These are phyloP conservation scores for Noctua fimbriata DNA, from an alignment of 2,888 invertebrate genomes.

Conservation along the genomic window DNA sequence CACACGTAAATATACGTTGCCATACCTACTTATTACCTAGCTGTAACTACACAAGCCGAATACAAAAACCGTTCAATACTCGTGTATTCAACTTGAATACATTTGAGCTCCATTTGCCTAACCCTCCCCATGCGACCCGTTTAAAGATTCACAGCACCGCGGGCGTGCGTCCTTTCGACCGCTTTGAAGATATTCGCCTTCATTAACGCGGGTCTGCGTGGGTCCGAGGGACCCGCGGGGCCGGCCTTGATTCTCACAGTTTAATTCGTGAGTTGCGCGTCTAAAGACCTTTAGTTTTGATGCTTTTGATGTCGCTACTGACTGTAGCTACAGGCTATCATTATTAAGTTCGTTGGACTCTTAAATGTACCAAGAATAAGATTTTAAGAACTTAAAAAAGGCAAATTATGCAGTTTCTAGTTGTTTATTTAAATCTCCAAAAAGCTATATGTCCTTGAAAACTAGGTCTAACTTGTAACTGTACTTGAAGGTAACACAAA, in stretches of 20 bases:
- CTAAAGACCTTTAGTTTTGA: slow-evolving; percentile 51
- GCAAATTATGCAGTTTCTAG: too few species aligned
- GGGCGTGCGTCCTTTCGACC: slow-evolving; percentile 82
- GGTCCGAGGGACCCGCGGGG: slow-evolving; percentile 83
- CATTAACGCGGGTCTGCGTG: slow-evolving; percentile 84
- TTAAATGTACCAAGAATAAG: neutral
- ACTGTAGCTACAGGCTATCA: slow-evolving; percentile 35
- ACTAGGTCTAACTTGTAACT: neutral
- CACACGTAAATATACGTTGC: neutral
- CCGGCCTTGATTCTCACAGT: slow-evolving; percentile 66
- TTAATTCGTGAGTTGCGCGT: slow-evolving; percentile 62
- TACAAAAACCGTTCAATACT: slow-evolving; percentile 65
- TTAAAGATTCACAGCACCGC: slow-evolving; percentile 88
- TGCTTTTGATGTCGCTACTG: slow-evolving; percentile 56
- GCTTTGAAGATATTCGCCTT: slow-evolving; percentile 89
- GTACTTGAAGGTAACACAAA: too few species aligned
- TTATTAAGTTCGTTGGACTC: slow-evolving; percentile 27
- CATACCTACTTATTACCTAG: slow-evolving; percentile 20
- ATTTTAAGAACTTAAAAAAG: neutral
- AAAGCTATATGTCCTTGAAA: neutral
- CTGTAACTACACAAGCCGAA: slow-evolving; percentile 45
- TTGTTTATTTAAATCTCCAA: neutral
- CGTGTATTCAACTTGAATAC: slow-evolving; percentile 72
- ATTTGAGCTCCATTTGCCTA: slow-evolving; percentile 78
- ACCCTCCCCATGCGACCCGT: slow-evolving; percentile 78